Evolutionary conservation across 2,888 invertebrate genomes (phyloP), one percentile per base, ranked within the genome.

Genomic region (Eurytoma adleriae): DNA sequence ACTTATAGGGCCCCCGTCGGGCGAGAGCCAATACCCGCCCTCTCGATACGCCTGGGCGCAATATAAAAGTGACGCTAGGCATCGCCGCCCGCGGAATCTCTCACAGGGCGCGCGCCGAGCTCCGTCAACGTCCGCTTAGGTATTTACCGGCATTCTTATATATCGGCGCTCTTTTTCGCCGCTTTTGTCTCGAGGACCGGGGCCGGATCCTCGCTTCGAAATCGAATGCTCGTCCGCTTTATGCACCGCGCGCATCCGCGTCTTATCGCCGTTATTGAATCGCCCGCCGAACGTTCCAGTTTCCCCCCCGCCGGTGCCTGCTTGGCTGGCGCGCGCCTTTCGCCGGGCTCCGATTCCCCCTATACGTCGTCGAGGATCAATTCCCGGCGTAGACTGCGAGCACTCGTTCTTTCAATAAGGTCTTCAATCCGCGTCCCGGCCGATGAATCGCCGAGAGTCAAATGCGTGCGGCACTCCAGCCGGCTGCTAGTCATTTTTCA

Each of bases 261-360:
- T 66, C 75, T 80, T 78, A 80, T 82, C 78, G 80, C n/a, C 70
- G 77, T 80, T 82, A 82, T 82, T 80, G 80, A 80, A 82, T 82
- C 80, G 69, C 57, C 74, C 70, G 70, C 64, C 57, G 77, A 79
- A 66, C 56, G 74, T 64, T 77, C 77, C 67, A 82, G 74, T 77
- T 79, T 79, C 72, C 62, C 50, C 54, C 70, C 40, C 56, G 57
- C 66, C 67, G 14, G 30, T 20, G 12, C 72, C n/a, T 64, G 69
- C 78, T 48, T 61, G 27, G 67, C 66, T 75, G 59, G 57, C 52
- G 64, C 30, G 40, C 73, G 70, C 40, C 70, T 82, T 77, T 74
- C 74, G 24, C 24, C 24, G 24, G 24, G 24, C 24, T 24, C 24
- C 24, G 1, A 24, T 24, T 24, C 24, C 24, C 24, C 52, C 76